phyloP scores from a whole-genome alignment of 2,888 invertebrate species.

The Sarcophaga variegata region DNA sequence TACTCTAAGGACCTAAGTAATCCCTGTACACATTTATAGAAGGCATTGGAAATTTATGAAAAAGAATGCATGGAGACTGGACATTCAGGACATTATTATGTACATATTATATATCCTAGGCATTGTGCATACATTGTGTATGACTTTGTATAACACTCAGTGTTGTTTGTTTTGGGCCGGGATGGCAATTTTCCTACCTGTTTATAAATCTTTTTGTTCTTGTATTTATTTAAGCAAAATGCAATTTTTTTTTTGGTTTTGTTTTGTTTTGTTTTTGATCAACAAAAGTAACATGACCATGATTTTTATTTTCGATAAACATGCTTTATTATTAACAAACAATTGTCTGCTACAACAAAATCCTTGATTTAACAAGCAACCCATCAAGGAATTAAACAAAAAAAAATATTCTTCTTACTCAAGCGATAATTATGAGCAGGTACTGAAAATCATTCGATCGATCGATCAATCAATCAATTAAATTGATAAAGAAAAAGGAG shows the following conservation, averaged over 20 bases:
- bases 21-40: too few relatives aligned
- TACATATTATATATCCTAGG: too few relatives aligned
- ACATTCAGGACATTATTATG: too few relatives aligned
- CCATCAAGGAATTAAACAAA: slow-evolving; percentile 31
- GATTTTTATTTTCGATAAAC: slow-evolving; percentile 43
- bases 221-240: not conserved
- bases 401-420: slow-evolving; percentile 17
- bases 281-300: not conserved
- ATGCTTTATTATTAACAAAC: slow-evolving; percentile 50
- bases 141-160: too few relatives aligned
- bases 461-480: slow-evolving; percentile 63
- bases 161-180: too few relatives aligned
- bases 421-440: slow-evolving; percentile 58
- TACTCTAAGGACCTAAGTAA: too few relatives aligned
- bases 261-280: too few relatives aligned
- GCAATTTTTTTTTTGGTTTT: not conserved
- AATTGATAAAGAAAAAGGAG: not conserved
- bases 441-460: slow-evolving; percentile 8
- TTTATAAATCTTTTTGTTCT: not conserved
- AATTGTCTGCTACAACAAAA: slow-evolving; percentile 42
- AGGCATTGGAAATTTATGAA: too few relatives aligned
- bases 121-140: too few relatives aligned
- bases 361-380: slow-evolving; percentile 8
- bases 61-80: too few relatives aligned
- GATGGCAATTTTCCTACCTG: not conserved